These are phyloP conservation scores for Natator depressus DNA, from an alignment of 2,113 vertebrate genomes.

Conservation along the genomic window DNA sequence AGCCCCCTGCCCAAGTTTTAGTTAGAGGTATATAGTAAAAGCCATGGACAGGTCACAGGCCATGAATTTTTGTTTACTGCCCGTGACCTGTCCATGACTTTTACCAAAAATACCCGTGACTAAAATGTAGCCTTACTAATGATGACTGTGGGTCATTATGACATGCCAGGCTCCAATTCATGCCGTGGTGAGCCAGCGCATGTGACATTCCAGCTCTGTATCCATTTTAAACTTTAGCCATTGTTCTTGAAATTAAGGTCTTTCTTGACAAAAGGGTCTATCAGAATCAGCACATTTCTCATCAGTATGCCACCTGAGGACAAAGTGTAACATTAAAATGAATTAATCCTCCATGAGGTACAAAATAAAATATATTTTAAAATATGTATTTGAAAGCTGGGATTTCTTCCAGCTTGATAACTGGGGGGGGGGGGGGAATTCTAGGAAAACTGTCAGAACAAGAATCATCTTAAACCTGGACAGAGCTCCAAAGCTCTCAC, in stretches of 20 bases:
- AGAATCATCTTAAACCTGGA: slow-evolving; percentile 63
- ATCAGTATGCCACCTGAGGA: slow-evolving; percentile 18
- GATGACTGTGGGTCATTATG: neutral
- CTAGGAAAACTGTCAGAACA: slow-evolving; percentile 39
- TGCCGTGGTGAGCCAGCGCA: neutral
- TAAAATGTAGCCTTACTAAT: neutral
- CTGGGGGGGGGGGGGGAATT: slow-evolving; percentile 32
- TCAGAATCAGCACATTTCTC: slow-evolving; percentile 19
- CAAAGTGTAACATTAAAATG: slow-evolving; percentile 23
- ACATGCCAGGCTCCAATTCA: accelerated
- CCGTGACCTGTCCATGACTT: too few species aligned
- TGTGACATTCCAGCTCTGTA: neutral
- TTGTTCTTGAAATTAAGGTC: neutral
- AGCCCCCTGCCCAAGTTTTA: too few species aligned
- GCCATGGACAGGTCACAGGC: too few species aligned
- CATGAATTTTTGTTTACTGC: too few species aligned
- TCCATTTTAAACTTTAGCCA: slow-evolving; percentile 19
- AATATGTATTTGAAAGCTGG: slow-evolving; percentile 38
- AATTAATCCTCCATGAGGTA: slow-evolving; percentile 39
- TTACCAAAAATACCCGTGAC: too few species aligned
- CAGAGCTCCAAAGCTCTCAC: slow-evolving; percentile 51
- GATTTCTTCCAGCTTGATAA: slow-evolving; percentile 39
- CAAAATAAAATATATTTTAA: slow-evolving; percentile 42
- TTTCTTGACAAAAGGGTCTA: neutral
- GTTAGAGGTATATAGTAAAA: too few species aligned